phyloP scores from a whole-genome alignment of 2,113 vertebrate species.

The Centropus unirufus region DNA sequence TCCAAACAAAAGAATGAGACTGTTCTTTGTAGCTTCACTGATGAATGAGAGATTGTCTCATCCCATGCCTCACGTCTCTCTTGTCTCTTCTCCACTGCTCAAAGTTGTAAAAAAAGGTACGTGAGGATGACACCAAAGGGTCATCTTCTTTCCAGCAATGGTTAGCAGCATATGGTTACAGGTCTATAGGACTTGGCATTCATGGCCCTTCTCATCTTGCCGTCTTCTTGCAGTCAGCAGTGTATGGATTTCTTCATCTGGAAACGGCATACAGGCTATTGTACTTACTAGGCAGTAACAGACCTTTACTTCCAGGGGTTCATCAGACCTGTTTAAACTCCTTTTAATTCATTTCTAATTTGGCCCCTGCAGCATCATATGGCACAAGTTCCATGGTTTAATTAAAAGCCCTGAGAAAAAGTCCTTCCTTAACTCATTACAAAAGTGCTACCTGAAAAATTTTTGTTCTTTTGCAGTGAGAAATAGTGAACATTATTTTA shows the following conservation, averaged over 20 bases:
- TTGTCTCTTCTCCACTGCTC: neutral
- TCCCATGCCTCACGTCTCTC: neutral
- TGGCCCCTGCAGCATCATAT: neutral
- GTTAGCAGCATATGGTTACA: neutral
- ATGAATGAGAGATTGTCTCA: neutral
- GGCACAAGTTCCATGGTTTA: neutral
- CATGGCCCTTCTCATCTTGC: neutral
- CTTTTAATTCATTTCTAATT: neutral
- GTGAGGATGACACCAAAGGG: neutral
- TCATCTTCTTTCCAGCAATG: neutral
- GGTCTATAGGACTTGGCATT: neutral
- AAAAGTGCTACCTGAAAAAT: neutral
- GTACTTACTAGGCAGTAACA: neutral
- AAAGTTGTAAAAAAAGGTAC: neutral
- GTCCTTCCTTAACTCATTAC: neutral
- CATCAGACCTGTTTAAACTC: neutral
- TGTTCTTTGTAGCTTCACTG: neutral
- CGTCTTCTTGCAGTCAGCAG: neutral
- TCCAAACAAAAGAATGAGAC: neutral
- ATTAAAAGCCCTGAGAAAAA: neutral
- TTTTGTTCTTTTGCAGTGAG: neutral
- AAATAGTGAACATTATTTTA: neutral
- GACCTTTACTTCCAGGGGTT: neutral
- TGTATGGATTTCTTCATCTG: neutral
- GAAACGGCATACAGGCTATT: neutral